These are phyloP conservation scores for Zaprionus taronus DNA, from an alignment of 1,140 invertebrate species.

Conservation along the genomic window DNA sequence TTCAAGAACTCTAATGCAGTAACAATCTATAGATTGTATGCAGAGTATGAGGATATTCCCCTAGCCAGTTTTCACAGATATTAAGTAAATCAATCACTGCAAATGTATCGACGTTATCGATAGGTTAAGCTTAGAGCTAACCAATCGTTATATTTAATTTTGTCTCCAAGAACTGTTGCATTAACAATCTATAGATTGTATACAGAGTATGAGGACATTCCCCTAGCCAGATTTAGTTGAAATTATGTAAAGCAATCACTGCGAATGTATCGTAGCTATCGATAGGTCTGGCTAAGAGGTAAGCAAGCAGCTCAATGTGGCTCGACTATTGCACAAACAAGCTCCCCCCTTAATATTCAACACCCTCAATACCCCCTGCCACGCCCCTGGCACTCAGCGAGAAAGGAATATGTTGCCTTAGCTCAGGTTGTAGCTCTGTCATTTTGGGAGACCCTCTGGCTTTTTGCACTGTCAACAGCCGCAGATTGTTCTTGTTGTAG, in stretches of 20 bases:
- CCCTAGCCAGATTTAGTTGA: too few relatives aligned
- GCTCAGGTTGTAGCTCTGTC: slow-evolving; percentile 4
- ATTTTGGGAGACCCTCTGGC: slow-evolving; percentile 9
- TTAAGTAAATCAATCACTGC: background rate
- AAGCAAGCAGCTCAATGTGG: background rate
- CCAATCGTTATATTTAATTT: too few relatives aligned
- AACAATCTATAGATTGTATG: too few relatives aligned
- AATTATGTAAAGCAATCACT: background rate
- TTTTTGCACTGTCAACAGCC: slow-evolving; percentile 44
- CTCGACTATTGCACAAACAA: background rate
- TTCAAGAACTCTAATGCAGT: too few relatives aligned
- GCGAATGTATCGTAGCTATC: background rate
- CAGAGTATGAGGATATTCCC: too few relatives aligned
- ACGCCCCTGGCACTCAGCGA: background rate
- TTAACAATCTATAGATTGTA: too few relatives aligned
- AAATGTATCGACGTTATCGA: background rate
- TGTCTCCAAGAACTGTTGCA: too few relatives aligned
- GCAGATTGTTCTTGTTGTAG: slow-evolving; percentile 44
- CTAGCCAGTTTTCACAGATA: too few relatives aligned
- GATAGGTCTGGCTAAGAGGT: background rate
- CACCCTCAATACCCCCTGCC: background rate
- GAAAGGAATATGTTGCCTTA: background rate
- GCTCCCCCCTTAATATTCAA: background rate
- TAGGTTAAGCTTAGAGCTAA: background rate
- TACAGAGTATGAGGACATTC: too few relatives aligned